These are phyloP conservation scores for Cyprinodon tularosa DNA, from an alignment of 2,113 vertebrate species.

Conservation along the genomic window DNA sequence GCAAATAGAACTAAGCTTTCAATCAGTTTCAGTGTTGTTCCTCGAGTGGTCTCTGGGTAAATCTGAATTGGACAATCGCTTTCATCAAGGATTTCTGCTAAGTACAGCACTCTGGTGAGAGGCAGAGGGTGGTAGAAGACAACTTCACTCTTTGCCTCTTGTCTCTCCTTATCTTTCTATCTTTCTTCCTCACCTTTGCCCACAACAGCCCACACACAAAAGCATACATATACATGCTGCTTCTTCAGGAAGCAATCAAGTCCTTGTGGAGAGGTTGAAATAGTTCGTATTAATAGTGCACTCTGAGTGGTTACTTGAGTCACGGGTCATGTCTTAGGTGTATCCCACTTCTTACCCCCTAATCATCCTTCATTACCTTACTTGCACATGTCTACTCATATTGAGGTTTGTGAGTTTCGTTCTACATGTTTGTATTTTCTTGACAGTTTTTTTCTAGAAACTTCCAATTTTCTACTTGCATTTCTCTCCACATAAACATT, in stretches of 20 bases:
- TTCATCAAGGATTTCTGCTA: slow-evolving; percentile 70
- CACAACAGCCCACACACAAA: slow-evolving; percentile 12
- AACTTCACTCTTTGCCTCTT: slow-evolving; percentile 48
- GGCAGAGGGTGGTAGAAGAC: slow-evolving; percentile 35
- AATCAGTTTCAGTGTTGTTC: slow-evolving; percentile 65
- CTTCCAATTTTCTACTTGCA: slow-evolving; percentile 9
- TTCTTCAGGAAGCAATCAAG: slow-evolving; percentile 74
- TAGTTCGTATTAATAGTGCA: slow-evolving; percentile 38
- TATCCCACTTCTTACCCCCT: slow-evolving; percentile 49
- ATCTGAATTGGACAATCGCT: slow-evolving; percentile 58
- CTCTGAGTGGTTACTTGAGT: slow-evolving; percentile 70
- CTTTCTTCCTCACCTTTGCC: slow-evolving; percentile 58
- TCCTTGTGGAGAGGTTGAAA: slow-evolving; percentile 67
- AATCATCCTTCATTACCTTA: slow-evolving; percentile 73
- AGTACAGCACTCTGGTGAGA: slow-evolving; percentile 57
- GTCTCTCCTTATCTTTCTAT: slow-evolving; percentile 43
- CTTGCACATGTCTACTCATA: slow-evolving; percentile 30
- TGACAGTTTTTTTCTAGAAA: slow-evolving; percentile 13
- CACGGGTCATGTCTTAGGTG: slow-evolving; percentile 69
- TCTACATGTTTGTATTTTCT: slow-evolving; percentile 7
- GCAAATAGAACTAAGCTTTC: slow-evolving; percentile 43
- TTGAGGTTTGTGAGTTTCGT: slow-evolving; percentile 12
- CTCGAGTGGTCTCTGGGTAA: slow-evolving; percentile 71
- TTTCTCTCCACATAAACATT: background rate
- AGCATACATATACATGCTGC: background rate